Conservation (phyloP, 2,888 invertebrate genomes). For the Lucinisca nassula region DNA sequence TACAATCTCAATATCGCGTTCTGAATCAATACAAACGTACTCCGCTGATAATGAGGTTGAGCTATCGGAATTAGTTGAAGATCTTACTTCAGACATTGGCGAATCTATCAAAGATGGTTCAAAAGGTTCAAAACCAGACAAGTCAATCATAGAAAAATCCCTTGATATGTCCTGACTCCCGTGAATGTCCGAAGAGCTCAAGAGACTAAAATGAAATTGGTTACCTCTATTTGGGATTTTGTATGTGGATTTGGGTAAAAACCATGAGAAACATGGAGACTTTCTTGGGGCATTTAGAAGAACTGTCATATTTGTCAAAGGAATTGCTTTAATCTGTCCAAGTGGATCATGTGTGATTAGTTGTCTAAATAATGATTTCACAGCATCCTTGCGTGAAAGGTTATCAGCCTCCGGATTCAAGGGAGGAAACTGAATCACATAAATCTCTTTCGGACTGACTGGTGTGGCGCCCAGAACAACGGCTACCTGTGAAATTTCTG, state of each 20-base stretch:
- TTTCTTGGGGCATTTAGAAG: conserved; percentile 76
- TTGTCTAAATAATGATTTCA: conserved; percentile 75
- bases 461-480: conserved; percentile 77
- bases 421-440: conserved; percentile 70
- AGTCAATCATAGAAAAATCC: conserved; percentile 70
- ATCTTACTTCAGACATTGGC: conserved; percentile 14
- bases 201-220: conserved; percentile 71
- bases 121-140: conserved; percentile 81
- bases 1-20: conserved; percentile 32
- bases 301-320: conserved; percentile 73
- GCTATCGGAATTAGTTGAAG: conserved; percentile 30
- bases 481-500: conserved; percentile 75
- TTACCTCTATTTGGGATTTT: conserved; percentile 72
- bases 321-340: conserved; percentile 69
- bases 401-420: conserved; percentile 73
- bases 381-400: conserved; percentile 69
- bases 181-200: conserved; percentile 35
- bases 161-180: conserved; percentile 70
- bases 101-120: conserved; percentile 62
- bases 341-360: conserved; percentile 77
- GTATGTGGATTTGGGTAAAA: conserved; percentile 77
- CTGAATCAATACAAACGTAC: conserved; percentile 60
- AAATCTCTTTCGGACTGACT: conserved; percentile 80
- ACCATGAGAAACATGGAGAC: conserved; percentile 71
- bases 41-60: conserved; percentile 48